phyloP scores from a whole-genome alignment of 2,113 vertebrate genomes.

The Anolis sagrei region DNA sequence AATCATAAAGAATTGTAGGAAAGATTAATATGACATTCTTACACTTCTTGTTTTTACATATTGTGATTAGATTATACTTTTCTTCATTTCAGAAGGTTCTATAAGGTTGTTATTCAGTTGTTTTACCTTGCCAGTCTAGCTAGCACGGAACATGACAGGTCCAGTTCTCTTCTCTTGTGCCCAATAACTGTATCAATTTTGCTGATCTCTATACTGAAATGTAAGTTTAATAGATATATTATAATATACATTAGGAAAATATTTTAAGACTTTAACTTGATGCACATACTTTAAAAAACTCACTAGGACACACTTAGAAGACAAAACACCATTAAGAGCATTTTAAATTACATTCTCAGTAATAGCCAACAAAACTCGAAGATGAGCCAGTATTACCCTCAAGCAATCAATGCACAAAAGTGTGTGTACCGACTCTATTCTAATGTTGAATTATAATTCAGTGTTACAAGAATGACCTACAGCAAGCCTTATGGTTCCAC shows the following conservation, averaged over 20 bases:
- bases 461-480: not conserved
- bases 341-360: constrained; percentile 11
- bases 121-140: constrained; percentile 76
- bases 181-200: constrained; percentile 75
- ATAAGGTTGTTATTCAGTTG: not conserved
- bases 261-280: not conserved
- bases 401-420: not conserved
- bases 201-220: constrained; percentile 82
- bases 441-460: not conserved
- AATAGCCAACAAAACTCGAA: not conserved
- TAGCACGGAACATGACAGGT: constrained; percentile 78
- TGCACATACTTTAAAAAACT: not conserved
- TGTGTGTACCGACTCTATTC: too few species aligned
- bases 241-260: constrained; percentile 19
- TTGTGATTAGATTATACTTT: not conserved
- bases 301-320: not conserved
- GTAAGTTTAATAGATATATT: constrained; percentile 63
- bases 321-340: not conserved
- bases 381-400: not conserved
- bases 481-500: not conserved
- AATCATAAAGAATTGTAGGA: not conserved
- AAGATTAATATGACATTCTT: not conserved
- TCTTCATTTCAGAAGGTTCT: not conserved
- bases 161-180: constrained; percentile 81
- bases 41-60: not conserved